Percentiles rank a stretch among this genome's conserved stretches.
phyloP scores from a whole-genome alignment of 2,797 vertebrate genomes.

The Onychomys arenicola region DNA sequence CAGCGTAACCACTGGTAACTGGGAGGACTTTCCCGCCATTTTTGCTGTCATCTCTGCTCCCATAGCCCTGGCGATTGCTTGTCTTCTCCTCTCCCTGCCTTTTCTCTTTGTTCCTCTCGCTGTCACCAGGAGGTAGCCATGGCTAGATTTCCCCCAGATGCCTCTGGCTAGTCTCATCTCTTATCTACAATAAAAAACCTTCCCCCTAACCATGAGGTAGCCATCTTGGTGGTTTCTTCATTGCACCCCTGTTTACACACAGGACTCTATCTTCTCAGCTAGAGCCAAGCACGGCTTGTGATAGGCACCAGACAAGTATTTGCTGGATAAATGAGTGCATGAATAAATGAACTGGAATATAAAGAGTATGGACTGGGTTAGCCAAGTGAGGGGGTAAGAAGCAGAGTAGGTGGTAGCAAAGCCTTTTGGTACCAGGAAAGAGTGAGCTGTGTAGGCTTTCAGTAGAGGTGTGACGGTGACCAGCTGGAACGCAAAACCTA shows the following conservation, averaged over 20 bases:
- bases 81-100: not conserved
- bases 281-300: not conserved
- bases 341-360: slow-evolving; percentile 13
- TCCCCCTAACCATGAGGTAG: not conserved
- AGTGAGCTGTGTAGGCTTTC: not conserved
- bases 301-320: not conserved
- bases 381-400: not conserved
- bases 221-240: not conserved
- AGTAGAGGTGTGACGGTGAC: too few relatives aligned
- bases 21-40: not conserved
- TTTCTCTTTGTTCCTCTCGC: not conserved
- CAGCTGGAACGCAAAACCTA: not conserved
- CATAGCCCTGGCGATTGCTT: not conserved
- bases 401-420: not conserved
- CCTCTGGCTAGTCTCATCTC: not conserved
- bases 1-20: not conserved
- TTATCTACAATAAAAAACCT: not conserved
- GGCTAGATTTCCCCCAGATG: not conserved
- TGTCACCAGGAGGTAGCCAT: not conserved
- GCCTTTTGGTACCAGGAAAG: not conserved
- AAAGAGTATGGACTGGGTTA: not conserved
- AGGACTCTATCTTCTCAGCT: not conserved
- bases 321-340: slow-evolving; percentile 8
- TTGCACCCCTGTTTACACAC: not conserved
- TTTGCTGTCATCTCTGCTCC: not conserved